Evolutionary conservation across 2,113 vertebrate species (phyloP).

Genomic region (Chloroceryle aenea): DNA sequence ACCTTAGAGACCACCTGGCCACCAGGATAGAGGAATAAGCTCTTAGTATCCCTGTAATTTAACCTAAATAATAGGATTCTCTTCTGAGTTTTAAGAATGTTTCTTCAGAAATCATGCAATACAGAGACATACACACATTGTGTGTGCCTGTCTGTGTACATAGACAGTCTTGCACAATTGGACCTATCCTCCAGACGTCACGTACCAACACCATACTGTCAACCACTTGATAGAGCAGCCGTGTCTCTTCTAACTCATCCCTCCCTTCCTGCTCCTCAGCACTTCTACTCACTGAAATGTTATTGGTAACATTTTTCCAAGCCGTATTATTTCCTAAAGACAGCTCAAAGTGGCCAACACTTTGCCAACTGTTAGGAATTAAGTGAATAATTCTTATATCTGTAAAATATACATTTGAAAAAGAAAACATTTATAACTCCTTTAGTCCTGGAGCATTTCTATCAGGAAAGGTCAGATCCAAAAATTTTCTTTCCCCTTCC

Average conservation of each 20-base stretch:
- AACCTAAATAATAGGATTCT: background rate
- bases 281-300: background rate
- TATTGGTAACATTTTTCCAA: background rate
- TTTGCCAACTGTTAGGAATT: background rate
- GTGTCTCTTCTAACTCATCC: accelerated
- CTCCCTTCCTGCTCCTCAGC: accelerated
- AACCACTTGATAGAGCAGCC: accelerated
- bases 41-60: background rate
- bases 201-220: accelerated
- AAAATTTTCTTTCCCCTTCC: background rate
- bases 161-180: accelerated
- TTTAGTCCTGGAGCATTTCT: background rate
- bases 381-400: background rate
- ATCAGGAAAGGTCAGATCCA: constrained; percentile 11
- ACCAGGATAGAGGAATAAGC: background rate
- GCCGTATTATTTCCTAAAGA: background rate
- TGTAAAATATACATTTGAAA: background rate
- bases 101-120: background rate
- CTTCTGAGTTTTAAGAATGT: accelerated
- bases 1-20: background rate
- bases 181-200: accelerated
- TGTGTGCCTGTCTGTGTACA: no score
- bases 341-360: background rate
- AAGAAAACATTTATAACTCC: background rate
- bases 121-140: accelerated